Evolutionary conservation across 1,140 invertebrate species (phyloP).

Genomic region (Tetragnatha versicolor): DNA sequence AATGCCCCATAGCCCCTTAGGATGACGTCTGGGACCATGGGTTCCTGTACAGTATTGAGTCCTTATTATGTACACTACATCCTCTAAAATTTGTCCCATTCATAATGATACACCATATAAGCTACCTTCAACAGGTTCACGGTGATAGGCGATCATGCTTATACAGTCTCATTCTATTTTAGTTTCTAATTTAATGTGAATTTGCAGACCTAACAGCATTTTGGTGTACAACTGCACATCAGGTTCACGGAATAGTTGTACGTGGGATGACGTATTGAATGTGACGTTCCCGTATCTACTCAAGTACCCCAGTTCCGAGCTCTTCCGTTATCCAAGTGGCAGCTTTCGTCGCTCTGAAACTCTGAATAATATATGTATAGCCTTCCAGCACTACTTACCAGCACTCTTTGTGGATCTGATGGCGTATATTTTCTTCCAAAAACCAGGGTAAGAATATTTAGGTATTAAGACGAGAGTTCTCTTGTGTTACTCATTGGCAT

Average conservation of each 20-base stretch:
- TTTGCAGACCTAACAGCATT: slow-evolving; percentile 70
- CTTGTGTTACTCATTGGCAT: too few relatives aligned
- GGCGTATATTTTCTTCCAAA: slow-evolving; percentile 74
- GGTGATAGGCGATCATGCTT: too few relatives aligned
- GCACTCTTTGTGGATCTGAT: slow-evolving; percentile 81
- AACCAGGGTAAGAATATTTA: slow-evolving; percentile 76
- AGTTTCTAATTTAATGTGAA: slow-evolving; percentile 12
- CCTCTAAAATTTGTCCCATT: too few relatives aligned
- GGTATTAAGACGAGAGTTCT: not conserved
- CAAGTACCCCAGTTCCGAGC: slow-evolving; percentile 51
- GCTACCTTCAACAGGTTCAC: too few relatives aligned
- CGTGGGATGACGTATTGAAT: slow-evolving; percentile 71
- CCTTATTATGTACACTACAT: too few relatives aligned
- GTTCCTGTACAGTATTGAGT: too few relatives aligned
- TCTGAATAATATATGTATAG: slow-evolving; percentile 77
- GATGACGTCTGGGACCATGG: too few relatives aligned
- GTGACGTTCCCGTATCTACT: slow-evolving; percentile 42
- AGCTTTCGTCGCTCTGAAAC: slow-evolving; percentile 73
- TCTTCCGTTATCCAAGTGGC: slow-evolving; percentile 53
- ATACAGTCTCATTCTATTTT: too few relatives aligned
- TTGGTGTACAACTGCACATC: slow-evolving; percentile 89
- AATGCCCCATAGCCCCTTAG: too few relatives aligned
- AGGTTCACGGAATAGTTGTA: slow-evolving; percentile 85
- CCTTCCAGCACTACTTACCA: slow-evolving; percentile 85
- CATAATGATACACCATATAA: too few relatives aligned